phyloP scores from a whole-genome alignment of 2,888 invertebrate genomes.

The Drosophila kanekoi region DNA sequence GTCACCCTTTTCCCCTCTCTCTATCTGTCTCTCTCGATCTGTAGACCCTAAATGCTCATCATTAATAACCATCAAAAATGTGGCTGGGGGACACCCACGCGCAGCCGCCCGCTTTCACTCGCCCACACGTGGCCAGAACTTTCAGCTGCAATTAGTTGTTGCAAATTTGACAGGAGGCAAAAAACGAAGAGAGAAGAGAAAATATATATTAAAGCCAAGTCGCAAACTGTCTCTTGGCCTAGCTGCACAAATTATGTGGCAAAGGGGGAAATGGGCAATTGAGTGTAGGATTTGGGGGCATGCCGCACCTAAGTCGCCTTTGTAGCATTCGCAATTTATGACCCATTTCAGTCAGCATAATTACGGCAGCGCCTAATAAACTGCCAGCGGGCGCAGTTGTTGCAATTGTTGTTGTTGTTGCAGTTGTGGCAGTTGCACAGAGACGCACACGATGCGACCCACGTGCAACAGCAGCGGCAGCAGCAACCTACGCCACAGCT shows the following conservation, averaged over 20 bases:
- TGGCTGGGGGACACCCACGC: conserved; percentile 54
- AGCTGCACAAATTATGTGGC: conserved; percentile 38
- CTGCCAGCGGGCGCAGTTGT: conserved; percentile 49
- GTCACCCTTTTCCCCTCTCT: conserved; percentile 50
- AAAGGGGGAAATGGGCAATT: conserved; percentile 28
- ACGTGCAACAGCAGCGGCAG: conserved; percentile 40
- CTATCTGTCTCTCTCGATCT: neutral
- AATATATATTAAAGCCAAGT: conserved; percentile 22
- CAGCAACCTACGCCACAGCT: conserved; percentile 34
- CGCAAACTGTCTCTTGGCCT: conserved; percentile 31
- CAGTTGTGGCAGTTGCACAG: conserved; percentile 19
- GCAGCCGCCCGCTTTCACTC: conserved; percentile 64
- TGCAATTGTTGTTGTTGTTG: conserved; percentile 19
- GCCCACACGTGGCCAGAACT: conserved; percentile 73
- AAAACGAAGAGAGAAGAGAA: conserved; percentile 2
- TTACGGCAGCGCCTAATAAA: conserved; percentile 76
- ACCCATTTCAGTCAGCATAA: conserved; percentile 83
- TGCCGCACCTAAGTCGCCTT: conserved; percentile 51
- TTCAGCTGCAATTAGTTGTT: conserved; percentile 72
- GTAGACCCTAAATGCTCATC: conserved; percentile 40
- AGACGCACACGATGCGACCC: conserved; percentile 41
- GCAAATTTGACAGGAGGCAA: conserved; percentile 53
- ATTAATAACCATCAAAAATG: conserved; percentile 69
- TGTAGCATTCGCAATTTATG: conserved; percentile 76
- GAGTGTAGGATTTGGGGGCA: neutral